These are phyloP conservation scores for Eremophila alpestris DNA, from an alignment of 2,797 vertebrate genomes.

Conservation along the genomic window DNA sequence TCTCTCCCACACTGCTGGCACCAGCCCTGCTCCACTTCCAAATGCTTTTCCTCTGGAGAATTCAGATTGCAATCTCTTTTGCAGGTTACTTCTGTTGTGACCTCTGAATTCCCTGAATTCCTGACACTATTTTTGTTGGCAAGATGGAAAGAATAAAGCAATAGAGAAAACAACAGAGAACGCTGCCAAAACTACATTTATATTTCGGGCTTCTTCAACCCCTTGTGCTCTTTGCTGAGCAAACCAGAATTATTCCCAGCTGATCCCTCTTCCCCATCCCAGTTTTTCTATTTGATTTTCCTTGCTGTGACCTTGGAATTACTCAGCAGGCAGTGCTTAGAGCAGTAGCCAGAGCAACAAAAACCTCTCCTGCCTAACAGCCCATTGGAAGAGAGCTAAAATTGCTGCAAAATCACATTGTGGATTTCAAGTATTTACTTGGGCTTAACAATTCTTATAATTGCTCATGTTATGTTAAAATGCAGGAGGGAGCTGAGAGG, in stretches of 20 bases:
- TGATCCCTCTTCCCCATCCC: neutral
- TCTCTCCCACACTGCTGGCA: neutral
- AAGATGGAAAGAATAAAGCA: neutral
- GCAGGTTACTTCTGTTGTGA: neutral
- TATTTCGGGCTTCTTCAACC: neutral
- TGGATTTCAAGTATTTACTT: neutral
- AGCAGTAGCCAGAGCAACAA: neutral
- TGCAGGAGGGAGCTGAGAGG: neutral
- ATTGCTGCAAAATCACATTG: neutral
- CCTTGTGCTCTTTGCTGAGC: neutral
- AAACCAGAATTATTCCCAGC: neutral
- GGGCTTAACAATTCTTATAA: neutral
- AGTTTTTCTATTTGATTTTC: neutral
- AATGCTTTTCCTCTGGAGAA: neutral
- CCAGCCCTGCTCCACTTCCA: neutral
- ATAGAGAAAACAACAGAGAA: neutral
- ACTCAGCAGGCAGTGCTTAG: neutral
- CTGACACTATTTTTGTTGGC: neutral
- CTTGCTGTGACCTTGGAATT: constrained; percentile 15
- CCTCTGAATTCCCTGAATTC: neutral
- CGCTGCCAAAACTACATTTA: neutral
- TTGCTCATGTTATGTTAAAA: neutral
- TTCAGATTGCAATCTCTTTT: constrained; percentile 11
- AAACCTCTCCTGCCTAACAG: neutral
- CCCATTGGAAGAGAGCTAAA: neutral